Base-by-base conservation (phyloP, 2,888 invertebrate genomes). In the Clunio marinus region DNA sequence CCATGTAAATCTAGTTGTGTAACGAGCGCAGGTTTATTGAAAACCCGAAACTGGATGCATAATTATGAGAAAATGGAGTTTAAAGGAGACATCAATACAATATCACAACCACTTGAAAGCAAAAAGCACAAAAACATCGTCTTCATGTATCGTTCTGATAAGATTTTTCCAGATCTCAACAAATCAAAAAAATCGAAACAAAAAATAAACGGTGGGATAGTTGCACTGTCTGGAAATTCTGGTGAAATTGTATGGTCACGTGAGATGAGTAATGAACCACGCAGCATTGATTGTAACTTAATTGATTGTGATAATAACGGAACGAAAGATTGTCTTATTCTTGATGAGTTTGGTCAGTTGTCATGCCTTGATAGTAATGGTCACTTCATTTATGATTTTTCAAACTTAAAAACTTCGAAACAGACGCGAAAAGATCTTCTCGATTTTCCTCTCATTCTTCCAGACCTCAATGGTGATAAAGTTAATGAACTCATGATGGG, bases 231-330 rank as follows among this genome's bases (percentile, higher is more conserved):
- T 63, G 87, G 88, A 0, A 84, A 83, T 70, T 85, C 84, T 4
- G 90, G 91, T 0, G 84, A 84, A 70, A 84, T 88, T 0, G 85
- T 88, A 1, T 91, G 91, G 91, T 87, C 85, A 73, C 86, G 87
- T 25, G 81, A 85, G 70, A 85, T 89, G 74, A 82, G 82, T 45
- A 83, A 84, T 73, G 84, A 86, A 72, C 90, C 91, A 0, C 82
- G 83, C 24, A 84, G 86, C 73, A 85, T 91, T 32, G 87, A 90
- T 74, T 92, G 92, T 74, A 82, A 84, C 24, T 77, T 88, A 1
- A 80, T 91, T 66, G 91, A 91, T 78, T 84, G 87, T 0, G 86
- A 89, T 75, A 81, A 80, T 63, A 88, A 90, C 75, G 87, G 85
- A 8, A 83, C 84, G 67, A 83, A 85, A 10, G 90, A 91, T 74